Conservation (phyloP, 2,113 vertebrate genomes). For the Tachuris rubrigastra region DNA sequence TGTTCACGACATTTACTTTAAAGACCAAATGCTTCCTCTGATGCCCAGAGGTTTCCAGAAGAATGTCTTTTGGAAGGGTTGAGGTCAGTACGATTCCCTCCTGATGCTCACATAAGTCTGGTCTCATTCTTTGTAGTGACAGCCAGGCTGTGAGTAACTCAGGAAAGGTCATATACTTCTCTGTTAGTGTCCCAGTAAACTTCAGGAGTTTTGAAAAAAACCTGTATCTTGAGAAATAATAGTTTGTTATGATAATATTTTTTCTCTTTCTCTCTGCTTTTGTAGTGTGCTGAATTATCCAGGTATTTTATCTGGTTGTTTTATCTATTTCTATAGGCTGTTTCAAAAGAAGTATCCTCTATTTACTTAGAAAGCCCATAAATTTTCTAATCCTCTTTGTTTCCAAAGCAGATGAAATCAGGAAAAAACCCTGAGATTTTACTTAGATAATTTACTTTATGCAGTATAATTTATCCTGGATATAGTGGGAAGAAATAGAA, state of each 20-base stretch:
- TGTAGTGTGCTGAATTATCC: not conserved
- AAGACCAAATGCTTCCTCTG: not conserved
- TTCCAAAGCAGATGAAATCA: not conserved
- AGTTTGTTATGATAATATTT: not conserved
- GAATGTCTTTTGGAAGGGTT: not conserved
- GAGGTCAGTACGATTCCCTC: not conserved
- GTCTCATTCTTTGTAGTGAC: not conserved
- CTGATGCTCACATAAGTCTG: not conserved
- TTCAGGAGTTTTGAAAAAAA: not conserved
- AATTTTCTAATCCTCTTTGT: not conserved
- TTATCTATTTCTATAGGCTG: not conserved
- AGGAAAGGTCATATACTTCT: not conserved
- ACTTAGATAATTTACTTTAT: not conserved
- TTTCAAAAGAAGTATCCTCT: not conserved
- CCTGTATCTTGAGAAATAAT: not conserved
- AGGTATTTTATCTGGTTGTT: not conserved
- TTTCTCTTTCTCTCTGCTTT: not conserved
- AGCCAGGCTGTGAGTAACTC: not conserved
- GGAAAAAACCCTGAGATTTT: not conserved
- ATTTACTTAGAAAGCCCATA: not conserved
- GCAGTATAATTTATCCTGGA: not conserved
- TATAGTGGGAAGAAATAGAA: not conserved
- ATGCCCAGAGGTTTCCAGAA: not conserved
- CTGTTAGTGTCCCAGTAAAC: not conserved
- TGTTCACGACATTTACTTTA: not conserved